A percentile compares a stretch with the other conserved stretches of the same genome.
phyloP scores from a whole-genome alignment of 2,113 vertebrate genomes.

The Malurus melanocephalus region DNA sequence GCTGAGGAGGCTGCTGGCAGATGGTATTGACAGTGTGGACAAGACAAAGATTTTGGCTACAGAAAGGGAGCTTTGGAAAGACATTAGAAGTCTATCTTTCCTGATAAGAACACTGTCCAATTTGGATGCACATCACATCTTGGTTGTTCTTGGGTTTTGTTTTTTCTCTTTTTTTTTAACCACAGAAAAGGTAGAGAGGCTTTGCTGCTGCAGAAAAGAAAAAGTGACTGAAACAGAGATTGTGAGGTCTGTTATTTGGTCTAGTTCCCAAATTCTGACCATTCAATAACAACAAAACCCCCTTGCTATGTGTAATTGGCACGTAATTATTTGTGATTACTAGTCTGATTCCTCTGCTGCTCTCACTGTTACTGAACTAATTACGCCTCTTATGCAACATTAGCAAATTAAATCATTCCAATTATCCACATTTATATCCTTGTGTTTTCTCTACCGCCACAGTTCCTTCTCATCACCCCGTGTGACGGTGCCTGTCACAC shows the following conservation, averaged over 20 bases:
- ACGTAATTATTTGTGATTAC: slow-evolving; percentile 67
- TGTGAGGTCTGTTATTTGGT: slow-evolving; percentile 46
- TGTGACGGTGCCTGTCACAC: slow-evolving; percentile 19
- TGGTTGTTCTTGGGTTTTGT: not conserved
- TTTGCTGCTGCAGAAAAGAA: not conserved
- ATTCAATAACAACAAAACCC: slow-evolving; percentile 47
- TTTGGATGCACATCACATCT: slow-evolving; percentile 41
- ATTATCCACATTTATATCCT: slow-evolving; percentile 59
- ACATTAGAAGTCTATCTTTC: slow-evolving; percentile 54
- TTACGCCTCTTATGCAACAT: slow-evolving; percentile 65
- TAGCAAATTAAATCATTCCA: slow-evolving; percentile 69
- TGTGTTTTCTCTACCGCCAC: slow-evolving; percentile 37
- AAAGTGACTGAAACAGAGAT: slow-evolving; percentile 16
- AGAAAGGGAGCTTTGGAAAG: slow-evolving; percentile 63
- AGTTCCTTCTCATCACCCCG: slow-evolving; percentile 21
- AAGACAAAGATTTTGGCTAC: slow-evolving; percentile 69
- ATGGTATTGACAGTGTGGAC: slow-evolving; percentile 75
- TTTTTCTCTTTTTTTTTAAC: not conserved
- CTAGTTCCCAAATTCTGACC: slow-evolving; percentile 42
- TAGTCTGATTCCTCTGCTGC: slow-evolving; percentile 58
- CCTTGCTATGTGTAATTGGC: slow-evolving; percentile 55
- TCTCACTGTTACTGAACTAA: slow-evolving; percentile 68
- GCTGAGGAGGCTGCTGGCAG: slow-evolving; percentile 70
- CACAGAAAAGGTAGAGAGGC: slow-evolving; percentile 26
- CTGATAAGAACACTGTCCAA: slow-evolving; percentile 19